Evolutionary conservation across 2,797 vertebrate genomes (phyloP), one percentile per base, ranked within the genome.

Genomic region (Amazona ochrocephala): DNA sequence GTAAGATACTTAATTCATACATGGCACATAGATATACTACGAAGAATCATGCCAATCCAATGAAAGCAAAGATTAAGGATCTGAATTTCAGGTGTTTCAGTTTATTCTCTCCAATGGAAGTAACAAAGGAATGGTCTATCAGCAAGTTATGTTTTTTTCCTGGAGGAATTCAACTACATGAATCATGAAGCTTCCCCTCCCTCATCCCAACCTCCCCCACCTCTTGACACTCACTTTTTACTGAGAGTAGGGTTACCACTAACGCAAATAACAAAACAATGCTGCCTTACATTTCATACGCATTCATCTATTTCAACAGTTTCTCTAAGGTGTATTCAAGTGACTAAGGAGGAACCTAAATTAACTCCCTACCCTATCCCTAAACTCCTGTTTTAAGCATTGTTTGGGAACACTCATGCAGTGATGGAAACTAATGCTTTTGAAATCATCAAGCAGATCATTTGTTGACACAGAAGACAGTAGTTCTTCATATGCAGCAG

Each of bases 401-500:
- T 87, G 47, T 87, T 86, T 78, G 39, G 42, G 53, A 94, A 79
- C 39, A 60, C 80, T 37, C 50, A 51, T 51, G 88, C 16, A 48
- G 27, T 85, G 50, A 70, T 54, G 45, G 41, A 90, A 82, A 79
- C 39, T 45, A 90, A 50, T 37, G 60, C 29, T 85, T 96, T 61
- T 67, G 71, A 94, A 96, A 87, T 58, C 51, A 30, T 54, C 39
- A 87, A 89, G 91, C 77, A 94, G 90, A 91, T 84, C 21, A 75
- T 95, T 93, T 96, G 84, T 70, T 94, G 89, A 95, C 90, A 90
- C 34, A 39, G 23, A 90, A 81, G 78, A 90, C 81, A 72, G 74
- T 79, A 90, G 72, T 89, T 94, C 65, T 90, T 95, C 50, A 60
- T 50, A 26, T 30, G 56, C 54, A 86, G 76, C 91, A 96, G 86